Evolutionary conservation across 2,113 vertebrate genomes (phyloP), one percentile per base, ranked within the genome.

Genomic region (Gobio gobio): DNA sequence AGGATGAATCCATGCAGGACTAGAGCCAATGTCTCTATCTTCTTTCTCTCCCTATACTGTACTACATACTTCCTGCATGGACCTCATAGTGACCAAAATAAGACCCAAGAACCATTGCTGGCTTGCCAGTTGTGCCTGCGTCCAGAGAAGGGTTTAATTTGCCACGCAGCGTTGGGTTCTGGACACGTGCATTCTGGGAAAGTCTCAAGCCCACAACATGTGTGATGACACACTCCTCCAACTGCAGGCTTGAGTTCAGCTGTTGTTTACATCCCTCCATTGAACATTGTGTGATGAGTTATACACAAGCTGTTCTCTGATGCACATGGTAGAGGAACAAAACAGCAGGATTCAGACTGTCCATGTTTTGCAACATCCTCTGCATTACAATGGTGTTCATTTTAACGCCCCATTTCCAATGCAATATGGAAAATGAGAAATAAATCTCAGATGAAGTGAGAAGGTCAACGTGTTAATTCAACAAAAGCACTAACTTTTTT

Each of bases 11-110:
- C 29, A 77, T 47, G 40, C 26, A 75, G 81, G 87, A 51, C 58
- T 88, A 29, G 45, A 86, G 79, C 87, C 83, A 88, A 88, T 40
- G 75, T 22, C 84, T 83, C 73, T 72, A 36, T 89, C 86, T 89
- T 83, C 80, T 56, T 24, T 81, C 70, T 74, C 78, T 29, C 56
- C 79, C 33, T 88, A 73, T 82, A 78, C 43, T 88, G 72, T 82
- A 78, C 87, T 81, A 66, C 87, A 77, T 45, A 76, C 86, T 89
- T 91, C 89, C 89, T 89, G 86, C 80, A 75, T 74, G 13, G 47
- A 89, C 83, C 26, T 82, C 73, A 40, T 80, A 36, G 59, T 40
- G 73, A 83, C 87, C 70, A 88, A 90, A 90, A 89, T 87, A 86
- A 87, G 85, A 76, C 72, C 10, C 40, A 36, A 85, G 80, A 90